A percentile compares a stretch with the other conserved stretches of the same genome.
phyloP scores from a whole-genome alignment of 2,888 invertebrate genomes.

The Meloe dianella region DNA sequence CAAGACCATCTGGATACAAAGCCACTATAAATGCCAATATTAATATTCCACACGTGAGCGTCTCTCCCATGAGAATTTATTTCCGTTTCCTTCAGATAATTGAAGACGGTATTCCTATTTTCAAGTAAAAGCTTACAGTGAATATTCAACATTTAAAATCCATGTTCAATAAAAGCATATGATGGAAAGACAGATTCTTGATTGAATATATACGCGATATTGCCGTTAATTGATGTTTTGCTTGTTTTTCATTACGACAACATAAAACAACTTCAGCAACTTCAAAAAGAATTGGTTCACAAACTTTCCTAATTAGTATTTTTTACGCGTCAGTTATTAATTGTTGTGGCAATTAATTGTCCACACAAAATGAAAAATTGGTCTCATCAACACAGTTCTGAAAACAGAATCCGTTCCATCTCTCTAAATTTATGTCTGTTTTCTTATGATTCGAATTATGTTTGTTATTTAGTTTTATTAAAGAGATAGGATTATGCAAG shows the following conservation, averaged over 20 bases:
- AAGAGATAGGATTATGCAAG: conserved; percentile 33
- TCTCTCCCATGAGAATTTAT: background rate
- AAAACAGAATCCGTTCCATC: background rate
- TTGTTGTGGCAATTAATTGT: background rate
- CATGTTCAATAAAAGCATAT: background rate
- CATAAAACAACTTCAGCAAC: background rate
- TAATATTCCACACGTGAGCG: background rate
- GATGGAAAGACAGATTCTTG: background rate
- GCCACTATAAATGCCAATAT: no score
- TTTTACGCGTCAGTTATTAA: conserved; percentile 5
- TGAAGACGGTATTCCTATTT: no score
- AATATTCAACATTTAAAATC: background rate
- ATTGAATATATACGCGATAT: no score
- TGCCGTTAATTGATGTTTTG: background rate
- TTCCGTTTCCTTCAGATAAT: conserved; percentile 3
- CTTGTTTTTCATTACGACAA: background rate
- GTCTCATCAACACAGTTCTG: background rate
- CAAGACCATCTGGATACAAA: no score
- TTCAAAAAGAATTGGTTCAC: background rate
- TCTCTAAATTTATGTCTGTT: background rate
- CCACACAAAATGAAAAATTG: background rate
- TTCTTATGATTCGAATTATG: background rate
- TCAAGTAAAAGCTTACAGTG: no score
- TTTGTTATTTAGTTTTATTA: background rate
- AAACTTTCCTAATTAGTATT: background rate